These are phyloP conservation scores for Antheraea pernyi DNA, from an alignment of 1,140 invertebrate genomes.

Conservation along the genomic window DNA sequence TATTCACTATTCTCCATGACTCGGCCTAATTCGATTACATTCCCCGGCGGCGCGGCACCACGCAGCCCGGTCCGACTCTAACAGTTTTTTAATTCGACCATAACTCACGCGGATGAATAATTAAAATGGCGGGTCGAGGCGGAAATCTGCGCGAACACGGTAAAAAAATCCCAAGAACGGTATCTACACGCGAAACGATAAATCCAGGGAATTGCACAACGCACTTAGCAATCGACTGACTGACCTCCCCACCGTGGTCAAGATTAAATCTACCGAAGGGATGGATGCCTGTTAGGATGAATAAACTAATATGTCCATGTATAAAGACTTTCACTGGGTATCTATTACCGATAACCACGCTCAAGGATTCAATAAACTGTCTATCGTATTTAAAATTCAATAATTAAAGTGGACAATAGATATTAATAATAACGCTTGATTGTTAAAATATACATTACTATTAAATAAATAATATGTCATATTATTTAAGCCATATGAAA, in stretches of 20 bases:
- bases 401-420: no score
- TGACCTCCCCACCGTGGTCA: slow-evolving; percentile 12
- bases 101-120: slow-evolving; percentile 80
- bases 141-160: slow-evolving; percentile 61
- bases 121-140: slow-evolving; percentile 70
- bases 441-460: no score
- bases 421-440: no score
- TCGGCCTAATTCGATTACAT: slow-evolving; percentile 72
- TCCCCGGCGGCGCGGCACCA: slow-evolving; percentile 52
- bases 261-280: slow-evolving; percentile 11
- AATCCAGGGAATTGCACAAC: slow-evolving; percentile 67
- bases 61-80: slow-evolving; percentile 64
- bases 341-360: no score
- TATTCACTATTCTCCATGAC: slow-evolving; percentile 51
- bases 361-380: no score
- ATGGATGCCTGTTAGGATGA: neutral
- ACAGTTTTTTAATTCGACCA: slow-evolving; percentile 81
- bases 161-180: slow-evolving; percentile 57
- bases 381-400: no score
- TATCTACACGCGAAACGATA: slow-evolving; percentile 47
- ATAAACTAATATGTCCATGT: neutral
- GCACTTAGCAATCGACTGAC: slow-evolving; percentile 54
- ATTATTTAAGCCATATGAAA: no score
- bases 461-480: no score
- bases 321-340: neutral